A percentile compares a stretch with the other conserved stretches of the same genome.
phyloP scores from a whole-genome alignment of 2,113 vertebrate genomes.

The Beaufortia kweichowensis region DNA sequence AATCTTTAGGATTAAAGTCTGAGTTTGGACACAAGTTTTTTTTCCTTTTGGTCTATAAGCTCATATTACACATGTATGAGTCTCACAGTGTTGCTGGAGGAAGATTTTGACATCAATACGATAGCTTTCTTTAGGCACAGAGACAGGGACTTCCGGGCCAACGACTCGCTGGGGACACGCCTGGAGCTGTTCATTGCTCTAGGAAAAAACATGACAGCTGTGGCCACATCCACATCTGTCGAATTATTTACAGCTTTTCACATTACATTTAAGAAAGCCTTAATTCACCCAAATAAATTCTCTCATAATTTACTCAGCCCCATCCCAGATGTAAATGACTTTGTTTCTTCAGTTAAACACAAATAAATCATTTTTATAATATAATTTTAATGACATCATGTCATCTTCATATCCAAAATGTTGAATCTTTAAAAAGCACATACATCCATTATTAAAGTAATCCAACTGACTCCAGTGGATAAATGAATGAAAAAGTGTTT shows the following conservation, averaged over 20 bases:
- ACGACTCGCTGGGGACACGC: conserved; percentile 9
- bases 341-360: too few relatives aligned
- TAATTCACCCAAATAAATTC: too few relatives aligned
- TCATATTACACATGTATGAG: not conserved
- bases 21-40: not conserved
- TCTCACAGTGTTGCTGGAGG: not conserved
- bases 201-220: conserved; percentile 31
- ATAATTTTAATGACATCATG: too few relatives aligned
- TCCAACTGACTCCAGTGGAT: too few relatives aligned
- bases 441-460: too few relatives aligned
- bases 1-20: conserved; percentile 8
- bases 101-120: conserved; percentile 1
- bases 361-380: too few relatives aligned
- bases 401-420: too few relatives aligned
- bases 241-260: conserved; percentile 26
- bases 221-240: conserved; percentile 33
- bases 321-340: too few relatives aligned
- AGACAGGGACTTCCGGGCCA: conserved; percentile 16
- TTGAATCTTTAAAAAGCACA: too few relatives aligned
- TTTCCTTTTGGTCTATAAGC: not conserved
- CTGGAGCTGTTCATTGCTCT: conserved; percentile 11
- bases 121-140: not conserved
- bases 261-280: not conserved
- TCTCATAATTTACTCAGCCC: too few relatives aligned
- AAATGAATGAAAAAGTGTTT: too few relatives aligned